Evolutionary conservation across 2,888 invertebrate genomes (phyloP), one percentile per base, ranked within the genome.

Genomic region (Cerastis rubricosa): DNA sequence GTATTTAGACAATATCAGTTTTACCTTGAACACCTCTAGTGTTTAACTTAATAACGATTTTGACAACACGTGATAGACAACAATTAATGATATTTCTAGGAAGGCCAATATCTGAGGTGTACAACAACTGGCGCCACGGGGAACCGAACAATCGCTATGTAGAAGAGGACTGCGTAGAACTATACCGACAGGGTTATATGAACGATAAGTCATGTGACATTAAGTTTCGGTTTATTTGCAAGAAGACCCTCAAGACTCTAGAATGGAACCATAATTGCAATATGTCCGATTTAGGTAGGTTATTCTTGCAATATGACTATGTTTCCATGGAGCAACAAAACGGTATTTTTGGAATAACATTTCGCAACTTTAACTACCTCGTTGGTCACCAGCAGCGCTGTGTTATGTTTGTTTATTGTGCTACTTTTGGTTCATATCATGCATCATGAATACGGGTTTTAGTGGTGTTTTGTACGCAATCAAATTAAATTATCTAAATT

Each of bases 211-310:
- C 80, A 1, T 96, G 95, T 69, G 76, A 83, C 5, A 83, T 80
- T 14, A 89, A 81, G 17, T 90, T 85, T 61, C 91, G 94, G 0
- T 96, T 93, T 78, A 90, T 95, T 6, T 96, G 96, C 88, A 95
- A 94, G 87, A 96, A 94, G 80, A 88, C 89, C 0, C 85, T 93
- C 0, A 75, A 80, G 5, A 83, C 89, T 0, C 57, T 95, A 8
- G 87, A 93, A 12, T 95, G 95, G 95, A 94, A 95, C 65, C 61
- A 80, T 0, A 68, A 84, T 0, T 95, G 95, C 76, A 89, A 93
- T 69, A 90, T 93, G 71, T 94, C 94, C 0, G 89, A 94, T 87
- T 73, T 67, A 71, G 91, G 95, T 95, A 78, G 75, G 63, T 29
- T 45, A 12, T 43, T 43, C 12, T 7, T 64, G 3, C n/a, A 63